phyloP scores from a whole-genome alignment of 2,797 vertebrate genomes.

The Hirundo rustica region DNA sequence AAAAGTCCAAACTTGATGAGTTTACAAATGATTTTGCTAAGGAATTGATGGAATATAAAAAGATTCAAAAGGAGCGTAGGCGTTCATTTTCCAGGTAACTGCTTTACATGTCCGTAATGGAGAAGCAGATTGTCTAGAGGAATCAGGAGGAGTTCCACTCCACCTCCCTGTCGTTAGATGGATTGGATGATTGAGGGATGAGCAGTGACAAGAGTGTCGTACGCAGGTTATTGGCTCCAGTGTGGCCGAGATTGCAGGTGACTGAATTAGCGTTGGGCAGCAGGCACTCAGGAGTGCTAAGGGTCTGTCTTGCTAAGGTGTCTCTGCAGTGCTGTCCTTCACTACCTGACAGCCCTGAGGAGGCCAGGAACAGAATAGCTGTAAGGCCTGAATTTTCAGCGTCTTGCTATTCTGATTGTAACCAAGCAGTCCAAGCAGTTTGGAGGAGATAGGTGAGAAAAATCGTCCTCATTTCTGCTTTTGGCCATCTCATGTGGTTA shows the following conservation, averaged over 20 bases:
- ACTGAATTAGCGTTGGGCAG: neutral
- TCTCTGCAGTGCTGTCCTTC: neutral
- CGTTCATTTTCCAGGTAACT: slow-evolving; percentile 95
- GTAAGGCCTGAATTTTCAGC: neutral
- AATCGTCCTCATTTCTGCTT: neutral
- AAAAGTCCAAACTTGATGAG: slow-evolving; percentile 97
- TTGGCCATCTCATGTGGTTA: neutral
- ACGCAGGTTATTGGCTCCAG: slow-evolving; percentile 17
- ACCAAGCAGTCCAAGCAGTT: neutral
- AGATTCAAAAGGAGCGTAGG: slow-evolving; percentile 94
- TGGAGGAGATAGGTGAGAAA: neutral
- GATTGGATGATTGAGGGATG: slow-evolving; percentile 71
- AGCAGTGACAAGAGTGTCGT: slow-evolving; percentile 57
- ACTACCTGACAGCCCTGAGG: neutral
- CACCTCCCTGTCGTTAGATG: slow-evolving; percentile 36
- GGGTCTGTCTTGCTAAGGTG: neutral
- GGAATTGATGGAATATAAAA: slow-evolving; percentile 98
- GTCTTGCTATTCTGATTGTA: neutral
- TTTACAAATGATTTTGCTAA: slow-evolving; percentile 99
- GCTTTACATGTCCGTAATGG: slow-evolving; percentile 78
- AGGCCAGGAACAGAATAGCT: neutral
- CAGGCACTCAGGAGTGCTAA: neutral
- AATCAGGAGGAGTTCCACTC: slow-evolving; percentile 60
- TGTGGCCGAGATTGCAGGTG: slow-evolving; percentile 32
- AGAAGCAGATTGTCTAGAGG: slow-evolving; percentile 73